Evolutionary conservation across 1,140 invertebrate species (phyloP).

Genomic region (Lepidotrigona ventralis): DNA sequence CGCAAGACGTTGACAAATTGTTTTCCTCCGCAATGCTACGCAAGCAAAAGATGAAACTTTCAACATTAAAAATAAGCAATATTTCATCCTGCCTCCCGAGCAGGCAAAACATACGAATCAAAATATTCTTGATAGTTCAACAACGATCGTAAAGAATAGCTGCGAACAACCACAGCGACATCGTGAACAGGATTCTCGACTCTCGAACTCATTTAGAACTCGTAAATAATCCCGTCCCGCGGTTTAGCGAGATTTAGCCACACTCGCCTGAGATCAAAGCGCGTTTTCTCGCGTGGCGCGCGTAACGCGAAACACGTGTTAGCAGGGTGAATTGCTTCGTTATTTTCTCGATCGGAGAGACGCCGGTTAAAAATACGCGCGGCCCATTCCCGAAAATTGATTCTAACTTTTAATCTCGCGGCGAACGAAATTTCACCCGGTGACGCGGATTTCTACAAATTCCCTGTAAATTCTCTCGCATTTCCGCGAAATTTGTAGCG

Average conservation of each 20-base stretch:
- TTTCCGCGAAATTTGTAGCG: not conserved
- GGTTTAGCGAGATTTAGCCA: not conserved
- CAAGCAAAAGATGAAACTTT: too few species aligned
- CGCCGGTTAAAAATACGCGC: constrained; percentile 19
- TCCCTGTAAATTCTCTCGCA: not conserved
- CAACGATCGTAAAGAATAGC: not conserved
- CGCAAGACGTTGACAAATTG: not conserved
- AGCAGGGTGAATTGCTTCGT: not conserved
- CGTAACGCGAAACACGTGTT: constrained; percentile 33
- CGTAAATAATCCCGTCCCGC: constrained; percentile 11
- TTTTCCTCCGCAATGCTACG: not conserved
- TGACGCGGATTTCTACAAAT: not conserved
- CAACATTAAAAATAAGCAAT: too few species aligned
- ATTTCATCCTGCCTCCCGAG: too few species aligned
- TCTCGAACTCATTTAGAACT: not conserved
- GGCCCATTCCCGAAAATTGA: not conserved
- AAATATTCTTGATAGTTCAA: not conserved
- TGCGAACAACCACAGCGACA: not conserved
- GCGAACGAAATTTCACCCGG: not conserved
- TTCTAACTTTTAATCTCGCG: not conserved
- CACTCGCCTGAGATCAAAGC: constrained; percentile 33
- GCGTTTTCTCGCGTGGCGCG: not conserved
- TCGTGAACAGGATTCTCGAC: not conserved
- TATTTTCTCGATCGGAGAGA: constrained; percentile 9
- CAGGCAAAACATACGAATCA: not conserved